These are phyloP conservation scores for Nemotelus pantherinus DNA, from an alignment of 2,888 invertebrate genomes.

Conservation along the genomic window DNA sequence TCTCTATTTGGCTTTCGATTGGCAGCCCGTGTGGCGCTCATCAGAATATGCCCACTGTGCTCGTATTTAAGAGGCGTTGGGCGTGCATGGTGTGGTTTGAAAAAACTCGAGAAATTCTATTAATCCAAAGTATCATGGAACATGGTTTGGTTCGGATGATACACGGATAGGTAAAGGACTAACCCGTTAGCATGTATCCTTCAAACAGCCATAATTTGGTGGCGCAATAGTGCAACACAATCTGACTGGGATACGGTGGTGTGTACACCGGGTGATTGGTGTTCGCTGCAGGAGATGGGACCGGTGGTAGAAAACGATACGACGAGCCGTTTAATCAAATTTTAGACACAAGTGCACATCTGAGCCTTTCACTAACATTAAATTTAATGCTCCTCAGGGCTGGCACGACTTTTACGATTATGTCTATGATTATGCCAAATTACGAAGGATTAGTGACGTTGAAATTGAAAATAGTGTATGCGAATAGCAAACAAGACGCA, in stretches of 20 bases:
- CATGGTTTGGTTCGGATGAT: neutral
- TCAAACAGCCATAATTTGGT: neutral
- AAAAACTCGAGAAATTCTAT: conserved; percentile 48
- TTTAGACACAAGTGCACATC: conserved; percentile 48
- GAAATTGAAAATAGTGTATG: conserved; percentile 49
- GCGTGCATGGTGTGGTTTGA: conserved; percentile 40
- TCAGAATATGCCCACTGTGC: too few relatives aligned
- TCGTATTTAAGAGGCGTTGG: neutral
- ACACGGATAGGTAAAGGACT: neutral
- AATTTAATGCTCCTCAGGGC: conserved; percentile 48
- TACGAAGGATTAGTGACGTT: conserved; percentile 53
- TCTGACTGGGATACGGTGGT: neutral
- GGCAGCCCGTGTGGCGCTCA: too few relatives aligned
- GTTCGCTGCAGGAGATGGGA: conserved; percentile 24
- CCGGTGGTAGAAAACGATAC: conserved; percentile 19
- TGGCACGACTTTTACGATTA: conserved; percentile 54
- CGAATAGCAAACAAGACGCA: neutral
- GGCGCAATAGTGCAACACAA: conserved; percentile 20
- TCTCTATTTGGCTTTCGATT: too few relatives aligned
- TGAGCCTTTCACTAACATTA: conserved; percentile 49
- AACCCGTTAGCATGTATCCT: conserved; percentile 28
- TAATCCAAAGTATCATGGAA: conserved; percentile 46
- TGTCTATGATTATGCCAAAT: conserved; percentile 55
- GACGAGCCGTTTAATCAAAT: conserved; percentile 50
- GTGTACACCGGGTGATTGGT: conserved; percentile 11